phyloP scores from a whole-genome alignment of 1,140 invertebrate species.

The Brachionus asplanchnoidis region DNA sequence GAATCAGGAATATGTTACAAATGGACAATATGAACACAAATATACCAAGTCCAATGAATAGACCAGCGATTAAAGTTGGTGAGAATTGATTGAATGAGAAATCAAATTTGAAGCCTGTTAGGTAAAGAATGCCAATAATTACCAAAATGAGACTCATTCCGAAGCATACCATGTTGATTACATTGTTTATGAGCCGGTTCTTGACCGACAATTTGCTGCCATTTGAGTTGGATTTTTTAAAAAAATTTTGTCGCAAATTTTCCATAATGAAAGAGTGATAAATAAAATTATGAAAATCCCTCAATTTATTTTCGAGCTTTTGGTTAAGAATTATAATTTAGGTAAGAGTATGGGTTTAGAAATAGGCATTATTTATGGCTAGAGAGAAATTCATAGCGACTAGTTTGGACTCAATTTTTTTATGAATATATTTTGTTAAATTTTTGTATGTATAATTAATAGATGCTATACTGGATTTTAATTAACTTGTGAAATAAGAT shows the following conservation, averaged over 20 bases:
- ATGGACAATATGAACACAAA: background rate
- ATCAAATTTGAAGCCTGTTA: slow-evolving; percentile 16
- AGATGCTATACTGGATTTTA: background rate
- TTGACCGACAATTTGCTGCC: background rate
- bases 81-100: slow-evolving; percentile 35
- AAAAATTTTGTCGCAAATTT: background rate
- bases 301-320: background rate
- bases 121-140: slow-evolving; percentile 7
- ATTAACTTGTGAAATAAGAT: background rate
- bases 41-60: slow-evolving; percentile 12
- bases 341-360: background rate
- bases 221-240: background rate
- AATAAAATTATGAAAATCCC: slow-evolving; percentile 3
- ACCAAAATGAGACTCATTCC: slow-evolving; percentile 7
- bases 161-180: slow-evolving; percentile 15
- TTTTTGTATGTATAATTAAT: background rate
- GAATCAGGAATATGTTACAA: background rate
- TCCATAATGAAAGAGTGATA: background rate
- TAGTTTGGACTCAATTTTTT: background rate
- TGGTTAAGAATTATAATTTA: background rate
- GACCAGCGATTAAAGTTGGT: background rate
- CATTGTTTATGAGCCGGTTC: background rate
- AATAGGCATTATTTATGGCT: background rate
- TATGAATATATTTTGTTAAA: background rate
- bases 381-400: background rate